Conservation (phyloP, 1,140 invertebrate species). For the Cepaea nemoralis region DNA sequence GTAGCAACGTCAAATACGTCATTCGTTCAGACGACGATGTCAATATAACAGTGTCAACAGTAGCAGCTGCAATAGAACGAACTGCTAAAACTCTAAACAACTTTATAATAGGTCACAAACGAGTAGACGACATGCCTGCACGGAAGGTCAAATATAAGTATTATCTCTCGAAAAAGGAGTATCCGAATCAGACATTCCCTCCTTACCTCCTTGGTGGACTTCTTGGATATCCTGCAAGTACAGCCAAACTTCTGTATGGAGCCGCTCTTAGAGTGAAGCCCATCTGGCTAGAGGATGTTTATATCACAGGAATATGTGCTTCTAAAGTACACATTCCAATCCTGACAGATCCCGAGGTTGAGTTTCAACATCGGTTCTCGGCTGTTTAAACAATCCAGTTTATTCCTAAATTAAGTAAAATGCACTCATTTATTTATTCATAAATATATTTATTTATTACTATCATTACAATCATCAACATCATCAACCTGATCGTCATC, state of each 20-base stretch:
- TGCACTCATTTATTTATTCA: too few species aligned
- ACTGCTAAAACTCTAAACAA: neutral
- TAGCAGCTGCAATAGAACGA: conserved; percentile 27
- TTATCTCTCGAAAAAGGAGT: conserved; percentile 64
- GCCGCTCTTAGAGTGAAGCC: conserved; percentile 50
- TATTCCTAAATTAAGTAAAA: too few species aligned
- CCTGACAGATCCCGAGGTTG: neutral
- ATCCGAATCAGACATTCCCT: conserved; percentile 63
- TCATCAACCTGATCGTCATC: too few species aligned
- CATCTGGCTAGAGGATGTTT: conserved; percentile 70
- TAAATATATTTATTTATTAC: too few species aligned
- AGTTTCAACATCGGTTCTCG: neutral
- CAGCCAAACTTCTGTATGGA: conserved; percentile 55
- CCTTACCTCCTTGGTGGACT: too few species aligned
- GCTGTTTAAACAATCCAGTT: too few species aligned
- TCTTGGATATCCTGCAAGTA: conserved; percentile 66
- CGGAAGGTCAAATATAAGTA: conserved; percentile 68
- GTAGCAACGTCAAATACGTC: conserved; percentile 73
- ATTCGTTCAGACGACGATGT: conserved; percentile 73
- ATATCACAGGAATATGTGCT: conserved; percentile 65
- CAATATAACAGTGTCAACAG: conserved; percentile 46
- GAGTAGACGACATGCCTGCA: conserved; percentile 45
- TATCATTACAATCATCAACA: too few species aligned
- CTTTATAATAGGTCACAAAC: conserved; percentile 47
- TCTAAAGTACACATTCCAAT: conserved; percentile 1